phyloP scores from a whole-genome alignment of 2,113 vertebrate species.

The Rhizomys pruinosus region DNA sequence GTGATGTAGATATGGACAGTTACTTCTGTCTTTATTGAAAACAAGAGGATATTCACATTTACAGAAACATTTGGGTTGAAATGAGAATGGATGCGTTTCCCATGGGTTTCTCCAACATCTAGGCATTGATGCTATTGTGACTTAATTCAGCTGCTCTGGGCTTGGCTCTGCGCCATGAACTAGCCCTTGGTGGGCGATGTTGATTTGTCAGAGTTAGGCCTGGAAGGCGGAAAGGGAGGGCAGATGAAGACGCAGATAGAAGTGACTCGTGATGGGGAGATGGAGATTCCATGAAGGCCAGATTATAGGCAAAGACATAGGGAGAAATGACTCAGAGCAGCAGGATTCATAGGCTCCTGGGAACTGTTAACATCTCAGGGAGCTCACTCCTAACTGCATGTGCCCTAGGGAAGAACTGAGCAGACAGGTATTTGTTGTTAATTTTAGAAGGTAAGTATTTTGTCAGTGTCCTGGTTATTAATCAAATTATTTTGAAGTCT shows the following conservation, averaged over 20 bases:
- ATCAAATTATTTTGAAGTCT: conserved; percentile 16
- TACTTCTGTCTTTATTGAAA: background rate
- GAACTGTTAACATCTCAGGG: background rate
- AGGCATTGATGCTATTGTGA: background rate
- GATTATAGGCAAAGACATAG: background rate
- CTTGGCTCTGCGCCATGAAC: background rate
- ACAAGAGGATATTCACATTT: background rate
- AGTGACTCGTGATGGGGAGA: background rate
- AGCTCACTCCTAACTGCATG: background rate
- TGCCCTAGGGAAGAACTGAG: background rate
- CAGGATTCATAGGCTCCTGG: background rate
- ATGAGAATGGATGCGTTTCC: background rate
- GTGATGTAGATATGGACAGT: background rate
- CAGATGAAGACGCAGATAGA: background rate
- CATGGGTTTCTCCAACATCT: no score
- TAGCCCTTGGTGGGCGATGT: background rate
- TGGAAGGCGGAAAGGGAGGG: background rate
- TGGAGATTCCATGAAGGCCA: background rate
- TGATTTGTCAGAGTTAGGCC: background rate
- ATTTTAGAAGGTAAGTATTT: background rate
- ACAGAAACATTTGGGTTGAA: background rate
- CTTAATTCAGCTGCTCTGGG: background rate
- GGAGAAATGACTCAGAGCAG: background rate
- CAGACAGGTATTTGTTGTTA: background rate
- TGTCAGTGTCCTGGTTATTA: background rate